phyloP scores from a whole-genome alignment of 2,888 invertebrate genomes.

The Zhengitettix transpicula region DNA sequence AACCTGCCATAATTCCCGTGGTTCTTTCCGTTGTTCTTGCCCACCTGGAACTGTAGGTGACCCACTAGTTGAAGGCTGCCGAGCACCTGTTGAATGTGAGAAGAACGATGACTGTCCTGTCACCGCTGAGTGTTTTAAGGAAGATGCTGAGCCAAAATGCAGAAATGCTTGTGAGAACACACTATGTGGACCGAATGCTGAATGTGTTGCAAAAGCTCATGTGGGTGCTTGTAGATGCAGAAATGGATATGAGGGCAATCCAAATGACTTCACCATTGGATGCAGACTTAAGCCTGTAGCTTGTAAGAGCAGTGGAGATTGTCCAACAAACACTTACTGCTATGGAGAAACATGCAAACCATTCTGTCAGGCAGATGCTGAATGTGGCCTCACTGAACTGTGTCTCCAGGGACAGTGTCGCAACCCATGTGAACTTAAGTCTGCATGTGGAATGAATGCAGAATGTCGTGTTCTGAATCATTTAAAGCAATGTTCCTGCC shows the following conservation, averaged over 20 bases:
- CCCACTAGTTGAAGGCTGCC: constrained; percentile 69
- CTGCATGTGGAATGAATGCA: constrained; percentile 72
- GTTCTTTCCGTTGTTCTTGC: constrained; percentile 65
- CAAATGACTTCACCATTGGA: constrained; percentile 47
- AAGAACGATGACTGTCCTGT: constrained; percentile 64
- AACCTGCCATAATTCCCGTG: constrained; percentile 61
- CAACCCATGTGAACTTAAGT: constrained; percentile 58
- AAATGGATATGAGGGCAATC: constrained; percentile 59
- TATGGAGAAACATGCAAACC: constrained; percentile 65
- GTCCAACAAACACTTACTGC: constrained; percentile 64
- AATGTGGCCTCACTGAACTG: constrained; percentile 62
- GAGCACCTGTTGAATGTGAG: constrained; percentile 63
- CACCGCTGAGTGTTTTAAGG: constrained; percentile 56
- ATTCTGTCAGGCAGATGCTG: constrained; percentile 59
- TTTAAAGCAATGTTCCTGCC: constrained; percentile 64
- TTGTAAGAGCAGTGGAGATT: constrained; percentile 55
- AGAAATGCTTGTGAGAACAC: constrained; percentile 62
- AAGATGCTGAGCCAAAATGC: constrained; percentile 61
- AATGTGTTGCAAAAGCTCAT: constrained; percentile 63
- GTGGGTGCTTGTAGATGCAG: constrained; percentile 62
- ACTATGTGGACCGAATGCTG: constrained; percentile 67
- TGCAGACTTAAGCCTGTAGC: constrained; percentile 58
- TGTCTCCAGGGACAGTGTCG: constrained; percentile 69
- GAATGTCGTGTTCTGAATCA: constrained; percentile 55
- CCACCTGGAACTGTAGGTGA: constrained; percentile 67